A percentile compares a stretch with the other conserved stretches of the same genome.
Evolutionary conservation across 2,797 vertebrate species (phyloP).

Genomic region (Neoniphon sammara): DNA sequence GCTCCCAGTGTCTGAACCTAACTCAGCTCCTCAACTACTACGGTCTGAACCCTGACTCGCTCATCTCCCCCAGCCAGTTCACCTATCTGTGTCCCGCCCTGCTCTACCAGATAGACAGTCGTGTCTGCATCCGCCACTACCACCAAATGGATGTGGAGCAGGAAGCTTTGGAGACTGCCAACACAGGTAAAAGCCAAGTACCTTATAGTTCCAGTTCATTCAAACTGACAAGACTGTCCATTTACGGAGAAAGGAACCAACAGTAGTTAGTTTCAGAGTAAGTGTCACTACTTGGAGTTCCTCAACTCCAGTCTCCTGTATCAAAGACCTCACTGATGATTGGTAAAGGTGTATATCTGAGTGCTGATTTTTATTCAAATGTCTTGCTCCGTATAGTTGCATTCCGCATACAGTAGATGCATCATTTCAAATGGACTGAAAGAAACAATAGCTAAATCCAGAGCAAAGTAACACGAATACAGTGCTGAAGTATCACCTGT

Average conservation of each 20-base stretch:
- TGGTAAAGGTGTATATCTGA: neutral
- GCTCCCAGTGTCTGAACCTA: slow-evolving; percentile 91
- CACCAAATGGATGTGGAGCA: slow-evolving; percentile 86
- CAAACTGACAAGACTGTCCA: neutral
- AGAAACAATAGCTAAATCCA: neutral
- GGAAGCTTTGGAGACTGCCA: slow-evolving; percentile 72
- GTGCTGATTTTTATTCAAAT: neutral
- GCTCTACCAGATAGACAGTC: slow-evolving; percentile 96
- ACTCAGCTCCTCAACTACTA: slow-evolving; percentile 91
- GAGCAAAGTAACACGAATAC: neutral
- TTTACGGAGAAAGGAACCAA: neutral
- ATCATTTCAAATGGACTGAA: neutral
- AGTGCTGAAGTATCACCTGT: too few species aligned
- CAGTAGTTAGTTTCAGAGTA: neutral
- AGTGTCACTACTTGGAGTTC: neutral
- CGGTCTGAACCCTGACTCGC: slow-evolving; percentile 85
- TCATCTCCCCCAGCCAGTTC: slow-evolving; percentile 92
- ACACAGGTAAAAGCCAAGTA: slow-evolving; percentile 73
- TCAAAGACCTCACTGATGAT: neutral
- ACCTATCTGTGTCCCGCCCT: slow-evolving; percentile 94
- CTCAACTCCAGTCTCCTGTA: neutral
- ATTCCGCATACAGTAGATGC: too few species aligned
- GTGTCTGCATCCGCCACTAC: slow-evolving; percentile 93
- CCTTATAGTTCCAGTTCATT: slow-evolving; percentile 16
- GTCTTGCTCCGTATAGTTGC: neutral